phyloP scores from a whole-genome alignment of 2,888 invertebrate species.

The Pimpla rufipes region DNA sequence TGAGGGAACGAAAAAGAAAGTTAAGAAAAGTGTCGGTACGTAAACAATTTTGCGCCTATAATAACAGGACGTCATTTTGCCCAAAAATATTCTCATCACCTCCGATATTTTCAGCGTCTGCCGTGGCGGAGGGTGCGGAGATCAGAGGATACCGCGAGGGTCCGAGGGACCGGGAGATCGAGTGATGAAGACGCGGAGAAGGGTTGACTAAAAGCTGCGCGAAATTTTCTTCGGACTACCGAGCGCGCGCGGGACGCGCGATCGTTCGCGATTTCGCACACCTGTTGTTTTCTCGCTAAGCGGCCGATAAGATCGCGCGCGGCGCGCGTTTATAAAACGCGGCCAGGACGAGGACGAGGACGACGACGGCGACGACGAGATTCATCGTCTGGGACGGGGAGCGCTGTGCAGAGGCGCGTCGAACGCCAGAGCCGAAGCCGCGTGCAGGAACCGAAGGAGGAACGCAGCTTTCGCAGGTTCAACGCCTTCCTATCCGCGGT shows the following conservation, averaged over 20 bases:
- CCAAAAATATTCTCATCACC: background rate
- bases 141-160: background rate
- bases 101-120: background rate
- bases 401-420: background rate
- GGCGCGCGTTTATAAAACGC: conserved; percentile 33
- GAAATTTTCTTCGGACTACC: conserved; percentile 38
- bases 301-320: conserved; percentile 72
- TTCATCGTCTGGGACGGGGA: conserved; percentile 33
- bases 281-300: conserved; percentile 75
- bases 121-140: background rate
- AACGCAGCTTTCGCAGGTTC: conserved; percentile 47
- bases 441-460: conserved; percentile 22
- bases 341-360: conserved; percentile 9
- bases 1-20: no score
- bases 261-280: conserved; percentile 72
- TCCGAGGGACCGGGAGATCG: background rate
- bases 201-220: conserved; percentile 14
- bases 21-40: no score
- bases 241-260: conserved; percentile 40
- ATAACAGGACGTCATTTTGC: background rate
- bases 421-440: conserved; percentile 11
- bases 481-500: conserved; percentile 32
- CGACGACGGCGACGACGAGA: conserved; percentile 25
- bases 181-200: conserved; percentile 10
- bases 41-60: no score